Evolutionary conservation across 2,888 invertebrate genomes (phyloP).

Genomic region (Melinaea marsaeus): DNA sequence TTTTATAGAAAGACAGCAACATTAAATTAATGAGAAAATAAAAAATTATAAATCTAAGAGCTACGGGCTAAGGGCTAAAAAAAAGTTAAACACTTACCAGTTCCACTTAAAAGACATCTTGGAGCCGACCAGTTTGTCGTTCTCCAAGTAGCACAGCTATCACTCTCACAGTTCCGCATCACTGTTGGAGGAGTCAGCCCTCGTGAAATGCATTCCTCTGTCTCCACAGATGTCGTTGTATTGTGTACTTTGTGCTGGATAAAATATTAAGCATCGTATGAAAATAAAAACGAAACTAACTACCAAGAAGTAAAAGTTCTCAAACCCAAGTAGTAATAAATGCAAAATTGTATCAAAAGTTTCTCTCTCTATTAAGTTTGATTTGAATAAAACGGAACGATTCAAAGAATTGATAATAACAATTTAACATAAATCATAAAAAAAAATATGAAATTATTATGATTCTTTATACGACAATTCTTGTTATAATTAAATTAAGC

Average conservation of each 20-base stretch:
- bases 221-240: conserved; percentile 74
- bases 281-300: neutral
- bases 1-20: no score
- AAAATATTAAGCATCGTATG: neutral
- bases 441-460: no score
- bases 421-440: no score
- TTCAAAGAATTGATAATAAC: no score
- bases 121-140: conserved; percentile 50
- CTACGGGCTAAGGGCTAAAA: no score
- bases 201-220: conserved; percentile 53
- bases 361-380: no score
- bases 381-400: no score
- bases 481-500: conserved; percentile 23
- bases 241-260: conserved; percentile 56
- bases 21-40: neutral
- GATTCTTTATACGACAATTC: neutral
- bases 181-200: conserved; percentile 55
- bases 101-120: conserved; percentile 64
- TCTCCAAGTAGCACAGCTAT: conserved; percentile 55
- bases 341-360: no score
- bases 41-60: neutral
- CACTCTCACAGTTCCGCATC: conserved; percentile 50
- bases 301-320: no score
- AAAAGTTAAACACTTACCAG: conserved; percentile 47
- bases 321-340: no score